A percentile compares a stretch with the other conserved stretches of the same genome.
Conservation (phyloP, 2,113 vertebrate genomes). For the Aleadryas rufinucha region DNA sequence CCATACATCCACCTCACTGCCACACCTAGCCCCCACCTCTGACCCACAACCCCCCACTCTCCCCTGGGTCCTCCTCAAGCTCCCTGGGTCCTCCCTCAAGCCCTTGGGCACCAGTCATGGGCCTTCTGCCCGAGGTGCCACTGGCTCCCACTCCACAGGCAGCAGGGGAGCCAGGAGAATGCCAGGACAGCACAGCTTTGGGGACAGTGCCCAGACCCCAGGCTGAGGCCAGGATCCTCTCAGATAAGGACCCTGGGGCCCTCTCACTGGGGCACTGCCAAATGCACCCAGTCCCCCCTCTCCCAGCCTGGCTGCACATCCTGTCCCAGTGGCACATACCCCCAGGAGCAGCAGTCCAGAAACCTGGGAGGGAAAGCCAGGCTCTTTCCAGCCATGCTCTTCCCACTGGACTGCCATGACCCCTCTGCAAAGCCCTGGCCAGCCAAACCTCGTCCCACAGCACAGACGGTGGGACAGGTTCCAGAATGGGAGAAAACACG, state of each 20-base stretch:
- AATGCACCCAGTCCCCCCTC: neutral
- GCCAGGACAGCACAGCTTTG: neutral
- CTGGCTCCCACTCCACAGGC: neutral
- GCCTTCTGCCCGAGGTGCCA: neutral
- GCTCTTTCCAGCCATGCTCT: neutral
- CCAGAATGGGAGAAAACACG: neutral
- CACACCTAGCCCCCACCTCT: neutral
- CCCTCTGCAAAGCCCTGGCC: neutral
- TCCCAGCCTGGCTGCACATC: neutral
- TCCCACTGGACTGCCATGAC: accelerated
- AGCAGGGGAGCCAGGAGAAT: neutral
- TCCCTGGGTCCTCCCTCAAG: neutral
- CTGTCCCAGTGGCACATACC: neutral
- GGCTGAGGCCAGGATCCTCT: neutral
- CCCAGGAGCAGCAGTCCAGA: neutral
- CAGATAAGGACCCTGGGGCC: neutral
- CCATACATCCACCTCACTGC: accelerated
- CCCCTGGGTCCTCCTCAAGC: neutral
- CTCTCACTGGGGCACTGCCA: neutral
- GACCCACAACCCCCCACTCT: accelerated
- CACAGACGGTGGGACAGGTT: neutral
- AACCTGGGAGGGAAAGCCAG: neutral
- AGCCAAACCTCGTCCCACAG: accelerated
- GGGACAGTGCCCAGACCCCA: neutral
- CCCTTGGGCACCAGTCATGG: neutral